Evolutionary conservation across 1,140 invertebrate species (phyloP), one percentile per base, ranked within the genome.

Genomic region (Drosophila grimshawi): DNA sequence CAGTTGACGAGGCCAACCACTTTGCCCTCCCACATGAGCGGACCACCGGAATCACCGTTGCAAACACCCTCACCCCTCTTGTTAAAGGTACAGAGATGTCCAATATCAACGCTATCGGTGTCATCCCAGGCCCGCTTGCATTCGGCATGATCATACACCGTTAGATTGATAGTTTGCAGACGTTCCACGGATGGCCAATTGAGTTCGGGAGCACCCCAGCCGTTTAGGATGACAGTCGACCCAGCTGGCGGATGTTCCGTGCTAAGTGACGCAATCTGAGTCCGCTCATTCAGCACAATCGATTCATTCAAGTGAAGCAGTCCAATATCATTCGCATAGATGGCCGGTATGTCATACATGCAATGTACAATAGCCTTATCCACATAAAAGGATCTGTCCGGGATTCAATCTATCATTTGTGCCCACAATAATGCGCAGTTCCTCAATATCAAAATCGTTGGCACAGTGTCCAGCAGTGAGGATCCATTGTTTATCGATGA

Each of bases 1-100:
- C 94, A 95, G 11, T 94, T 94, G 19, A 94, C 94, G 43, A 95
- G 71, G n/a, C 94, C 94, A 51, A 93, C 90, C 30, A 94, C 63
- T 53, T 78, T 81, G 7, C 80, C 86, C 32, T 80, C 32, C 74
- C 92, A 92, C 60, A 92, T 86, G 5, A 95, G 32, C 0, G 94
- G 94, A 3, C 94, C 94, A 32, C 94, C 94, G 2, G 94, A 94
- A 72, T 95, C 94, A 0, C 94, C 94, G 61, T 93, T 93, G 62
- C 94, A 94, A 2, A 93, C 93, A 3, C 90, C 86, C 88, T 95
- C 93, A 4, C 94, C 94, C 6, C 51, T 61, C 61, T 92, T 93
- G 0, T 94, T 95, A 0, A 94, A 90, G 0, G 95, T 95, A 67
- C 95, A 95, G 45, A 95, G 93, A 69, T 95, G 94, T 0, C 88